Evolutionary conservation across 2,797 vertebrate species (phyloP).

Genomic region (Rhynchonycteris naso): DNA sequence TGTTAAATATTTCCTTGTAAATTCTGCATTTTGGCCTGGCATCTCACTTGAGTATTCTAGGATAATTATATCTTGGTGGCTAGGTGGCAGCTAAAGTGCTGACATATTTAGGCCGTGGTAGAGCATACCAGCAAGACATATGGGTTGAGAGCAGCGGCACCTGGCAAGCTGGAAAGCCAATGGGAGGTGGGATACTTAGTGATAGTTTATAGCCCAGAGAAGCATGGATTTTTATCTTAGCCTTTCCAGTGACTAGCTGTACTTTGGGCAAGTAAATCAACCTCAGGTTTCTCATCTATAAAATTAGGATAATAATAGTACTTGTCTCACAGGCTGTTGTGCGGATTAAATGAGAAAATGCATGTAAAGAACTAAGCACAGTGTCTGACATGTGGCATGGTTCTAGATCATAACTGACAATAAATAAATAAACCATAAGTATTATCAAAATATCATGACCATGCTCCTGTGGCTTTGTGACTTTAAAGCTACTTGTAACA

Average conservation of each 20-base stretch:
- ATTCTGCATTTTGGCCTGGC: not conserved
- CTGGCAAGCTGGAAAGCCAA: not conserved
- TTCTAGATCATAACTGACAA: not conserved
- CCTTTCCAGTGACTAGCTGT: not conserved
- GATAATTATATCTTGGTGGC: not conserved
- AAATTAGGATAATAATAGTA: not conserved
- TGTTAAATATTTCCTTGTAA: not conserved
- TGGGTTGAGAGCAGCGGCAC: not conserved
- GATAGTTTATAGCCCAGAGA: not conserved
- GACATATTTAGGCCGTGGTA: not conserved
- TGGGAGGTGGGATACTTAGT: not conserved
- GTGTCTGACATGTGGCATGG: not conserved
- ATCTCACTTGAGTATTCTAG: not conserved
- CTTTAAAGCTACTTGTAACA: not conserved
- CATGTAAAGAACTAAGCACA: not conserved
- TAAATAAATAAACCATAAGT: not conserved
- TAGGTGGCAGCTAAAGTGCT: not conserved
- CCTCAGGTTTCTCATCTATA: not conserved
- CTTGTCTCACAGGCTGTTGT: not conserved
- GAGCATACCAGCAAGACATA: not conserved
- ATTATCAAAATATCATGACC: not conserved
- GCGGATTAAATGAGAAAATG: conserved; percentile 2
- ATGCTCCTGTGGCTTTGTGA: not conserved
- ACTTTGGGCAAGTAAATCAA: conserved; percentile 4
- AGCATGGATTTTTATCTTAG: not conserved